Conservation (phyloP, 1,140 invertebrate species). For the Pinna nobilis region DNA sequence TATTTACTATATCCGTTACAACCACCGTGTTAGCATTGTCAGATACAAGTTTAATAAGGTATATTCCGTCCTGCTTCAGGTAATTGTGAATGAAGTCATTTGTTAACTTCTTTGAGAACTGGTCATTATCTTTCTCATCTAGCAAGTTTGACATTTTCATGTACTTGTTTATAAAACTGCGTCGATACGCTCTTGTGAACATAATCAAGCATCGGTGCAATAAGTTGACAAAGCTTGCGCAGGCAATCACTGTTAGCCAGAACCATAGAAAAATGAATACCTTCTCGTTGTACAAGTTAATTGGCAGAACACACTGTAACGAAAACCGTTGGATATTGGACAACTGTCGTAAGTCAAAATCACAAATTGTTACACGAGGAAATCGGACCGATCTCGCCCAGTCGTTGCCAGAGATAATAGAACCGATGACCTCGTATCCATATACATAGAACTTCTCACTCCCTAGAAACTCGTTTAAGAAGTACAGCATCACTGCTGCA, state of each 20-base stretch:
- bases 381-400: conserved; percentile 55
- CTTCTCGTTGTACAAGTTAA: conserved; percentile 78
- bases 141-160: conserved; percentile 21
- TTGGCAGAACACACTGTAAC: conserved; percentile 76
- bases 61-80: conserved; percentile 20
- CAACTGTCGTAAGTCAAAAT: conserved; percentile 76
- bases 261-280: conserved; percentile 73
- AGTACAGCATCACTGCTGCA: conserved; percentile 57
- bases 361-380: conserved; percentile 76
- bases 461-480: conserved; percentile 63
- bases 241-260: conserved; percentile 63
- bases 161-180: conserved; percentile 29
- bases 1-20: conserved; percentile 1
- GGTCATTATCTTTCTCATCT: conserved; percentile 7
- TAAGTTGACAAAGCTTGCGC: conserved; percentile 61
- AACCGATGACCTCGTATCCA: conserved; percentile 72
- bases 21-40: conserved; percentile 17
- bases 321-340: conserved; percentile 67
- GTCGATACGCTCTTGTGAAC: neutral
- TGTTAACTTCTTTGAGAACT: neutral
- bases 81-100: conserved; percentile 7
- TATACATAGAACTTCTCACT: conserved; percentile 58
- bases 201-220: neutral
- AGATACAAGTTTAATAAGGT: conserved; percentile 20
- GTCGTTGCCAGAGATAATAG: conserved; percentile 16